Evolutionary conservation across 2,113 vertebrate species (phyloP), one percentile per base, ranked within the genome.

Genomic region (Nettapus auritus): DNA sequence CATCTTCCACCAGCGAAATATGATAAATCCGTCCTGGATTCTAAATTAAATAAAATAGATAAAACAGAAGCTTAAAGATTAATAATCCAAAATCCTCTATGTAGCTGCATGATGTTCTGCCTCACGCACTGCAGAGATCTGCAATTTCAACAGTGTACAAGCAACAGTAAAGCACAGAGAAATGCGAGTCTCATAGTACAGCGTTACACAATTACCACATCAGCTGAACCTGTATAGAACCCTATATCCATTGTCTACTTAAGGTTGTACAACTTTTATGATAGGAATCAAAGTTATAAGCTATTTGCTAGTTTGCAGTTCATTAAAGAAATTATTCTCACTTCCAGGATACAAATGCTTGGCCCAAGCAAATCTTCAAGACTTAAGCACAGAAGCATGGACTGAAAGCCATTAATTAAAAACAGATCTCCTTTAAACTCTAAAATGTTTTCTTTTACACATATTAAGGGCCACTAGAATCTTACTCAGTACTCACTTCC

Each of bases 1-100:
- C 98, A 99, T 99, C 98, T 99, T 99, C 99, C 99, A 99, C 99
- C 99, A 99, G 23, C 99, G 99, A 98, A 99, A 99, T 98, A 99
- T 99, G 95, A 99, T 97, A 94, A 99, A 99, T 91, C 99, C 99
- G 96, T 99, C 99, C 93, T 99, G 99, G 98, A 99, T 99, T 98
- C 99, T 99, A 94, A 84, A 86, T 38, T 80, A 96, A 68, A 93
- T 92, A 96, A 68, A 93, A 91, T 11, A 82, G 19, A 92, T 57
- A 86, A 92, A 93, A 73, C 7, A 56, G 59, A 66, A 95, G 36
- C 64, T 95, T 64, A 59, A n/a, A 82, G 29, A 91, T 18, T 1
- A 5, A 14, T 13, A 81, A 82, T 17, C 5, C 25, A 60, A 66
- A 69, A 60, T 28, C 31, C 67, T 38, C 8, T 2, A 8, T 13